phyloP scores from a whole-genome alignment of 2,888 invertebrate species.

The Cryptocheilus praepositus region DNA sequence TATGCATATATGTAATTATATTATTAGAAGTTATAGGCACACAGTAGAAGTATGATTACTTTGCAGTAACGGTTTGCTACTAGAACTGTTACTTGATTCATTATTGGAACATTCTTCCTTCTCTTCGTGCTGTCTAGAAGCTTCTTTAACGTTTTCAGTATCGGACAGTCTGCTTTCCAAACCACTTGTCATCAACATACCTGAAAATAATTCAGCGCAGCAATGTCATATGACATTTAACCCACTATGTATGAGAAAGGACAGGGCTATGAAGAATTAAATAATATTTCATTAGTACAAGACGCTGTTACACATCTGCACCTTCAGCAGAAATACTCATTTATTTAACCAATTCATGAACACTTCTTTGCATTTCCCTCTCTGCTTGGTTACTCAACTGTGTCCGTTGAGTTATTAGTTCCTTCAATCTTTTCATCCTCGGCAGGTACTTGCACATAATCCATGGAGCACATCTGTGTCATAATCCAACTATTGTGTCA shows the following conservation, averaged over 20 bases:
- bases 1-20: slow-evolving; percentile 12
- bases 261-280: too few relatives aligned
- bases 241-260: background rate
- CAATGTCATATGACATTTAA: background rate
- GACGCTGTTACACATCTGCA: slow-evolving; percentile 74
- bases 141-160: slow-evolving; percentile 84
- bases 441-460: slow-evolving; percentile 90
- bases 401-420: slow-evolving; percentile 76
- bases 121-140: slow-evolving; percentile 82
- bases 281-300: too few relatives aligned
- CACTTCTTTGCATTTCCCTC: slow-evolving; percentile 77
- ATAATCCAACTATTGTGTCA: slow-evolving; percentile 14
- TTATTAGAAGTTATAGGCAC: slow-evolving; percentile 2
- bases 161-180: slow-evolving; percentile 93
- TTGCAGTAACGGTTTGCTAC: slow-evolving; percentile 65
- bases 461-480: slow-evolving; percentile 95
- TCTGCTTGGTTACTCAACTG: slow-evolving; percentile 72
- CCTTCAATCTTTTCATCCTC: slow-evolving; percentile 77
- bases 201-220: slow-evolving; percentile 53
- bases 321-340: slow-evolving; percentile 85
- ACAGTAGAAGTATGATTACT: slow-evolving; percentile 75
- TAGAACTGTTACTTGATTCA: slow-evolving; percentile 75
- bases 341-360: slow-evolving; percentile 85
- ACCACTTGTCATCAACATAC: slow-evolving; percentile 85
- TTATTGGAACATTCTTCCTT: slow-evolving; percentile 84